Evolutionary conservation across 2,888 invertebrate species (phyloP).

Genomic region (Netelia melanura): DNA sequence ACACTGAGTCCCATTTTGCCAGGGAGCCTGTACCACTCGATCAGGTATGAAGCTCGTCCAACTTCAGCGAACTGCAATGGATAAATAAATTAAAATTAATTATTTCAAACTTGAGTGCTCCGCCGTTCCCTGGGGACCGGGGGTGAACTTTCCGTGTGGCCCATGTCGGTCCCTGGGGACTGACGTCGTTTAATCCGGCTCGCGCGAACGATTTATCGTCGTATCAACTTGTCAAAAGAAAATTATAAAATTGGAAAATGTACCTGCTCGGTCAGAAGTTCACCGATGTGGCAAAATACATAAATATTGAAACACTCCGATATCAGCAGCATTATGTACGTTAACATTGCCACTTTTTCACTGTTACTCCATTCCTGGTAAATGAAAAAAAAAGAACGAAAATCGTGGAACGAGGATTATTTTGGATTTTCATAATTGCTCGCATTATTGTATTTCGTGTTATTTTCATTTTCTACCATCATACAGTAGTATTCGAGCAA

Average conservation of each 20-base stretch:
- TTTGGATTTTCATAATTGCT: too few relatives aligned
- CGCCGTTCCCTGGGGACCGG: too few relatives aligned
- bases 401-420: constrained; percentile 1
- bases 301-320: constrained; percentile 63
- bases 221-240: too few relatives aligned
- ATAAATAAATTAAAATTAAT: background rate
- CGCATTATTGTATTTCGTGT: background rate
- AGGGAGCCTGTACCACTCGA: constrained; percentile 67
- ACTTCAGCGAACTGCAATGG: constrained; percentile 51
- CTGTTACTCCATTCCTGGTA: constrained; percentile 56
- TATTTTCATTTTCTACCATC: background rate
- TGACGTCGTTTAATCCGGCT: too few relatives aligned
- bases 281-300: constrained; percentile 64
- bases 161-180: too few relatives aligned
- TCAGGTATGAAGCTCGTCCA: constrained; percentile 71
- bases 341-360: constrained; percentile 45
- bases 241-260: background rate
- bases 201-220: too few relatives aligned
- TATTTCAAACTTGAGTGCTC: too few relatives aligned
- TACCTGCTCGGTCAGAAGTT: constrained; percentile 63
- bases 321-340: constrained; percentile 50
- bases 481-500: constrained; percentile 62
- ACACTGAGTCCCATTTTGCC: constrained; percentile 37
- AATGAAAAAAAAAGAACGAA: background rate
- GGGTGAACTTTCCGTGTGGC: too few relatives aligned